Evolutionary conservation across 2,113 vertebrate genomes (phyloP).

Genomic region (Callaeas wilsoni): DNA sequence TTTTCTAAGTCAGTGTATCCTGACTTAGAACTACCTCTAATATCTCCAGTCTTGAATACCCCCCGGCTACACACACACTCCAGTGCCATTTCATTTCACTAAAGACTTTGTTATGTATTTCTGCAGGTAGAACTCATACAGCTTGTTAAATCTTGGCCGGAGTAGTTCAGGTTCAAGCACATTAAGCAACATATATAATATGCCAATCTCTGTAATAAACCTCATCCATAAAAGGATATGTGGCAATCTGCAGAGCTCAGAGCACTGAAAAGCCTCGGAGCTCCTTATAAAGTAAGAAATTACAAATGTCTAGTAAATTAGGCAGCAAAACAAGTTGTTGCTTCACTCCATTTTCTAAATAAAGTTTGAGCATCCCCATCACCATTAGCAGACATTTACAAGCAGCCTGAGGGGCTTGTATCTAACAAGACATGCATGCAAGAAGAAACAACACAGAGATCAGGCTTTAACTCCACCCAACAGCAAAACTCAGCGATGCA

Average conservation of each 20-base stretch:
- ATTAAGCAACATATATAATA: neutral
- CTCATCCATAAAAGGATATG: neutral
- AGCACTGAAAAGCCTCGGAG: neutral
- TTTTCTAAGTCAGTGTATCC: neutral
- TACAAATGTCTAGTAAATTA: neutral
- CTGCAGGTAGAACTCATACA: neutral
- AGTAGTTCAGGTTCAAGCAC: neutral
- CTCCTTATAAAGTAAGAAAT: conserved; percentile 30
- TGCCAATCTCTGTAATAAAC: neutral
- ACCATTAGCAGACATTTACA: neutral
- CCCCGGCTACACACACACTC: too few species aligned
- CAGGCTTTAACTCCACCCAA: neutral
- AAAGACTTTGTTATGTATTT: neutral
- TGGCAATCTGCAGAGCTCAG: neutral
- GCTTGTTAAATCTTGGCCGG: neutral
- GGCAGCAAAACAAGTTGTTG: conserved; percentile 22
- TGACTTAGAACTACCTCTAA: neutral
- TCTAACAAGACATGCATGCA: neutral
- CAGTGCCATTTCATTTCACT: neutral
- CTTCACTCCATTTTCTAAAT: neutral
- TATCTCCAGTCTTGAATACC: neutral
- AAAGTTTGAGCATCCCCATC: neutral
- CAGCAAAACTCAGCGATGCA: neutral
- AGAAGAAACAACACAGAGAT: neutral
- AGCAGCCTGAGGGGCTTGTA: neutral